Evolutionary conservation across 1,140 invertebrate genomes (phyloP).

Genomic region (Heliothis subflexa): DNA sequence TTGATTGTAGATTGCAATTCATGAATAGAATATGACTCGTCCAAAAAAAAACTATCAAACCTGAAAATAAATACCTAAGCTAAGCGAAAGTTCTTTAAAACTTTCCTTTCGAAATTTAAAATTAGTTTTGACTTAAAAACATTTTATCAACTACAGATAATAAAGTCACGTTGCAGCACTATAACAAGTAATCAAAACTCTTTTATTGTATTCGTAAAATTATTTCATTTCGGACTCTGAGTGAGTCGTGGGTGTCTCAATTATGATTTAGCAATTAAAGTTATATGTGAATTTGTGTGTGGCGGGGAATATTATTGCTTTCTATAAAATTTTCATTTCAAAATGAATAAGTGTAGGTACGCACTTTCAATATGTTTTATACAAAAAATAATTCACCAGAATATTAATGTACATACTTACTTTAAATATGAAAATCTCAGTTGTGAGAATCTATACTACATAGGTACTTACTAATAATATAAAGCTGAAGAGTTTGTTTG

Average conservation of each 20-base stretch:
- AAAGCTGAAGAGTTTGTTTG: too few species aligned
- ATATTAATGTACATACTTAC: too few species aligned
- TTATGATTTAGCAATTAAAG: slow-evolving; percentile 31
- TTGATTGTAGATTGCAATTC: too few species aligned
- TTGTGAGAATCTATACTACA: too few species aligned
- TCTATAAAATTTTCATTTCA: neutral
- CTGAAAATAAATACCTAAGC: too few species aligned
- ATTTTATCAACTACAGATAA: slow-evolving; percentile 1
- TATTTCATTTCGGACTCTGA: neutral
- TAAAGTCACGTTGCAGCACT: slow-evolving; percentile 3
- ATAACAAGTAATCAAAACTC: slow-evolving; percentile 31
- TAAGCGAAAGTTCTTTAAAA: too few species aligned
- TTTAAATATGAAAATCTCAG: too few species aligned
- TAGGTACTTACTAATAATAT: too few species aligned
- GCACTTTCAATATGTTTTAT: too few species aligned
- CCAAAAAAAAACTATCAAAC: neutral
- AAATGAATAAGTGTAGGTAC: too few species aligned
- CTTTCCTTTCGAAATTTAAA: neutral
- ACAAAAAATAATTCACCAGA: too few species aligned
- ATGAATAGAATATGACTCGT: too few species aligned
- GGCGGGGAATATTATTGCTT: neutral
- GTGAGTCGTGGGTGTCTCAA: slow-evolving; percentile 18
- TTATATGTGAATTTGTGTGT: neutral
- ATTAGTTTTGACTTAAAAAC: neutral
- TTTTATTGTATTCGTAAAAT: slow-evolving; percentile 23